Percentiles rank a stretch among this genome's conserved stretches.
Evolutionary conservation across 2,113 vertebrate species (phyloP).

Genomic region (Cephalopterus ornatus): DNA sequence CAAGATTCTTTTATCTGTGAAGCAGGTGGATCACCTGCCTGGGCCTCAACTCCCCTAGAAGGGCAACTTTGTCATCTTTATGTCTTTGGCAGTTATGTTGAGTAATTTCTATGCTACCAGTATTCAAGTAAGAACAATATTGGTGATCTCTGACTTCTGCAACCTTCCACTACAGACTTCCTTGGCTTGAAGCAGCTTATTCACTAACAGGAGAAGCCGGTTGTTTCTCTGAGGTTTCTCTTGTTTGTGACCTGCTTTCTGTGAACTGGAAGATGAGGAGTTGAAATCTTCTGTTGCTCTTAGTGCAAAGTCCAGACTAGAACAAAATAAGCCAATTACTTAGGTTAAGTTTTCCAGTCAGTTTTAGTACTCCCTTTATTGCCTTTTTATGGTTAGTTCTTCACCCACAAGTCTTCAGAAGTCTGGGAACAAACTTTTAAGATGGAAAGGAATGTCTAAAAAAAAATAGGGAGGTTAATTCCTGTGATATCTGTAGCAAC

Average conservation of each 20-base stretch:
- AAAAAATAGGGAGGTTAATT: not conserved
- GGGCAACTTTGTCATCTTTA: not conserved
- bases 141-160: not conserved
- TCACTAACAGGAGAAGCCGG: not conserved
- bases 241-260: not conserved
- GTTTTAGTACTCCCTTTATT: not conserved
- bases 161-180: not conserved
- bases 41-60: not conserved
- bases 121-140: not conserved
- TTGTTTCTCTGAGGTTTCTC: not conserved
- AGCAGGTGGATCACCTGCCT: not conserved
- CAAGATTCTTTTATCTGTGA: not conserved
- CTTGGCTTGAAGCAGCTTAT: not conserved
- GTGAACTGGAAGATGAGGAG: not conserved
- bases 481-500: not conserved
- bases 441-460: not conserved
- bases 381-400: not conserved
- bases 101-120: not conserved
- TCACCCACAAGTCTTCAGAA: not conserved
- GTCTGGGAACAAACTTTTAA: not conserved
- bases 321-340: not conserved
- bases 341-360: not conserved
- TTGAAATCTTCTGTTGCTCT: not conserved
- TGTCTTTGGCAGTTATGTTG: not conserved
- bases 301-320: not conserved